Evolutionary conservation across 2,888 invertebrate genomes (phyloP).

Genomic region (Chydorus sphaericus): DNA sequence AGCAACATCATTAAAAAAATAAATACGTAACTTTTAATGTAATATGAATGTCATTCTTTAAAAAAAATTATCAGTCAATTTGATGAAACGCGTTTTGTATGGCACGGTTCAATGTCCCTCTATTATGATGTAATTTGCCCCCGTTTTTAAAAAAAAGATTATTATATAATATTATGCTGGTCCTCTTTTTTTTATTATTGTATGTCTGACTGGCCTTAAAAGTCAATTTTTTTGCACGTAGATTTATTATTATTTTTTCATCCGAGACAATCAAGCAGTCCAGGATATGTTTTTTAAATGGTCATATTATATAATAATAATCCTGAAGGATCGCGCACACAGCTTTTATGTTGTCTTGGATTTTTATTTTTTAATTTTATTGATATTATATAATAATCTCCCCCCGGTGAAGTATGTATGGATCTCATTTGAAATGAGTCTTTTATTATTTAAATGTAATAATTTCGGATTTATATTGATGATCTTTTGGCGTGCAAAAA

Average conservation of each 20-base stretch:
- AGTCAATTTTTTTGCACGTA: background rate
- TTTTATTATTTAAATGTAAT: background rate
- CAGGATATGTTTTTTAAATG: background rate
- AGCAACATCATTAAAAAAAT: slow-evolving; percentile 3
- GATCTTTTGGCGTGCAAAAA: background rate
- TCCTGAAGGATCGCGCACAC: background rate
- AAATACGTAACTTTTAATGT: no score
- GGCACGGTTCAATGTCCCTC: slow-evolving; percentile 7
- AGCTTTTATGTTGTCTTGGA: background rate
- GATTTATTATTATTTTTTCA: background rate
- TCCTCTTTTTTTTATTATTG: background rate
- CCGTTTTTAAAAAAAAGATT: background rate
- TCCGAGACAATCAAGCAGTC: slow-evolving; percentile 6
- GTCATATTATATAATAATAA: background rate
- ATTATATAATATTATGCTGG: background rate
- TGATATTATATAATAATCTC: background rate
- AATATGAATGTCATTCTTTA: no score
- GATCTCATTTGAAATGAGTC: background rate
- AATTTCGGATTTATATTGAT: background rate
- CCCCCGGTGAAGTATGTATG: background rate
- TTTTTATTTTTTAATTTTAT: background rate
- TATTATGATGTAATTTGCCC: background rate
- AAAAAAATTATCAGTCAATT: background rate
- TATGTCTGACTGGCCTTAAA: background rate
- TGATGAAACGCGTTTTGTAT: background rate